Base-by-base conservation (phyloP, 1,140 invertebrate species). In the Lordiphosa mommai region DNA sequence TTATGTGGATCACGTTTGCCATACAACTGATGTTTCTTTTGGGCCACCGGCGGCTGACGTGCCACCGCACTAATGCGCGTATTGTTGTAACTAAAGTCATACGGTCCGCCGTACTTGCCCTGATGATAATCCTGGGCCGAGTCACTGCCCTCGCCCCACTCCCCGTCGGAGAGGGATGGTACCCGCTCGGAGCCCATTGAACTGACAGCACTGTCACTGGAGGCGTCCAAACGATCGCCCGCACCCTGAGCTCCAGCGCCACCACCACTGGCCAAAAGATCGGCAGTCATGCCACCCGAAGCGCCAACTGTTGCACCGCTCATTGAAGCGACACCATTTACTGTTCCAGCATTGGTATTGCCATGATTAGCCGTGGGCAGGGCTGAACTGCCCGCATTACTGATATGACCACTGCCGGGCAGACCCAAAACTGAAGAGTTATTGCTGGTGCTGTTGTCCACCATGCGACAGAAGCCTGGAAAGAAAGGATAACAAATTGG, bases 11-110 rank as follows among this genome's bases (percentile, higher is more conserved):
- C 95, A 64, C 95, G 89, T 82, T 96, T 96, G 8, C 95, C 96
- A 86, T 96, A 97, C 92, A 97, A 93, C 68, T 97, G 95, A 88
- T 97, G 95, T 88, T 97, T 97, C 90, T 97, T 97, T 87, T 96
- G 95, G 1, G 95, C 94, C n/a, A 96, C 92, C 33, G 94, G 91
- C 65, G 94, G 90, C 72, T 92, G 88, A 17, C 90, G 89, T 3
- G 86, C 90, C 50, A 74, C 88, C 14, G 66, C 36, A 13, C 59
- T 73, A 8, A 80, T 48, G 29, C 76, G 69, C 23, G 82, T 72
- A 7, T 66, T 84, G 72, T 91, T 89, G 72, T 93, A 94, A 59
- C 92, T 93, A 61, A 93, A 94, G 68, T 95, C 94, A 73, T 95
- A 96, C 7, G 94, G 93, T 69, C 94, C 91, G 0, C 92, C 91